Percentiles rank a stretch among this genome's conserved stretches.
Evolutionary conservation across 2,113 vertebrate species (phyloP).

Genomic region (Notothenia rossii): DNA sequence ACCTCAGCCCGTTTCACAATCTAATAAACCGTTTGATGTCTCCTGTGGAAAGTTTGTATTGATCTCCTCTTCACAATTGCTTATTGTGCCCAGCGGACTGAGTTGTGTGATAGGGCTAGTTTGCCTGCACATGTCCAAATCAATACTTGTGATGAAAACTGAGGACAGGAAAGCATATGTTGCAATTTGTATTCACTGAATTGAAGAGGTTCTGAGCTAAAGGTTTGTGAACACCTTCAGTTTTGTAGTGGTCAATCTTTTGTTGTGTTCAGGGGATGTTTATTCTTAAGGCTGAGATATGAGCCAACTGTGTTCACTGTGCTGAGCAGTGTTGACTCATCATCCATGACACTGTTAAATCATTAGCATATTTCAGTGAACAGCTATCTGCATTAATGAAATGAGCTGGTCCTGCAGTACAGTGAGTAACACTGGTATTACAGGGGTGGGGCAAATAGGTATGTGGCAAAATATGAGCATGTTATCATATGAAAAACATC

Average conservation of each 20-base stretch:
- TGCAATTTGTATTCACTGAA: constrained; percentile 23
- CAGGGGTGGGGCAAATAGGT: neutral
- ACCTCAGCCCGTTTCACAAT: neutral
- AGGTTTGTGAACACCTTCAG: constrained; percentile 17
- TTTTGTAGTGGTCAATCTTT: constrained; percentile 3
- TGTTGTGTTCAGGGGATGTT: constrained; percentile 2
- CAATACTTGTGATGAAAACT: constrained; percentile 48
- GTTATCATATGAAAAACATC: neutral
- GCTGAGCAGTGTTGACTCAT: neutral
- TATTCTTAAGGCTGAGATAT: neutral
- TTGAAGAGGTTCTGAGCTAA: constrained; percentile 16
- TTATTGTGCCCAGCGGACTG: neutral
- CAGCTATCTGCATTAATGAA: constrained; percentile 2
- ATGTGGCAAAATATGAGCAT: neutral
- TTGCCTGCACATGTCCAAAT: constrained; percentile 41
- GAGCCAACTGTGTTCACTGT: neutral
- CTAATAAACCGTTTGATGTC: constrained; percentile 8
- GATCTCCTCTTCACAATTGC: neutral
- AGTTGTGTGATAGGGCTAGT: constrained; percentile 14
- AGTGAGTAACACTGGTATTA: neutral
- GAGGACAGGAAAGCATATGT: constrained; percentile 17
- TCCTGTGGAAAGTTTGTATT: neutral
- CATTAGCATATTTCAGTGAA: constrained; percentile 9
- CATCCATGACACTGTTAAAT: constrained; percentile 13
- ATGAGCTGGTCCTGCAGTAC: constrained; percentile 2